Percentiles rank a stretch among this genome's conserved stretches.
phyloP scores from a whole-genome alignment of 2,113 vertebrate species.

The western clawed frog (Xenopus tropicalis) region DNA sequence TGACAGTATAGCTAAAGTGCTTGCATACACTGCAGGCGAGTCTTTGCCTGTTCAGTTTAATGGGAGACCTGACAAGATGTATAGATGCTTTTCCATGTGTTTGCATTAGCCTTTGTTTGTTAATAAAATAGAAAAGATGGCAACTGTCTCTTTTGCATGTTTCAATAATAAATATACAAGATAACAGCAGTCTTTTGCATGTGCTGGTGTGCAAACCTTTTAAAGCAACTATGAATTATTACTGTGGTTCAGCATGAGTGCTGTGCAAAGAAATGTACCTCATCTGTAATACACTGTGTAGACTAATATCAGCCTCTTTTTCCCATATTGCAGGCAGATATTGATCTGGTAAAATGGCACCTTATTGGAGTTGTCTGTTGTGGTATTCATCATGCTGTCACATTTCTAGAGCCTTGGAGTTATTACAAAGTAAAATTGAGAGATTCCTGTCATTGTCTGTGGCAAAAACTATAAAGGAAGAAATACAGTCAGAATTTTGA shows the following conservation, averaged over 20 bases:
- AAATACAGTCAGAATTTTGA: constrained; percentile 72
- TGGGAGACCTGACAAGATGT: too few relatives aligned
- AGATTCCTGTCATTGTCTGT: constrained; percentile 89
- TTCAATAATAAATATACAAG: not conserved
- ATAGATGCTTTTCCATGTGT: too few relatives aligned
- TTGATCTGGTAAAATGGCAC: constrained; percentile 99
- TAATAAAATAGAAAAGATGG: too few relatives aligned
- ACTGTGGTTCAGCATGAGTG: constrained; percentile 89
- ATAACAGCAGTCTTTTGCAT: constrained; percentile 58
- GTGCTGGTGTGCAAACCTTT: constrained; percentile 77
- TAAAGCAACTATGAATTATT: constrained; percentile 90
- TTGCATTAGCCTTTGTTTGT: too few relatives aligned
- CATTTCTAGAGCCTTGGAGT: constrained; percentile 90
- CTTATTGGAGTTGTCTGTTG: constrained; percentile 99
- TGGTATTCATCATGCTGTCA: constrained; percentile 99
- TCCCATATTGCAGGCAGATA: constrained; percentile 98
- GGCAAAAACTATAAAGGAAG: constrained; percentile 91
- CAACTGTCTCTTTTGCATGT: not conserved
- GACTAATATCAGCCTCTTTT: constrained; percentile 99
- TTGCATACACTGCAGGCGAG: too few relatives aligned
- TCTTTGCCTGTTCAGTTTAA: too few relatives aligned
- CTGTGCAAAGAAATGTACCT: constrained; percentile 94
- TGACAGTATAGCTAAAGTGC: too few relatives aligned
- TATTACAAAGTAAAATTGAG: constrained; percentile 98
- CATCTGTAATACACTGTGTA: constrained; percentile 99